Conservation (phyloP, 2,113 vertebrate species). For the Alosa alosa region DNA sequence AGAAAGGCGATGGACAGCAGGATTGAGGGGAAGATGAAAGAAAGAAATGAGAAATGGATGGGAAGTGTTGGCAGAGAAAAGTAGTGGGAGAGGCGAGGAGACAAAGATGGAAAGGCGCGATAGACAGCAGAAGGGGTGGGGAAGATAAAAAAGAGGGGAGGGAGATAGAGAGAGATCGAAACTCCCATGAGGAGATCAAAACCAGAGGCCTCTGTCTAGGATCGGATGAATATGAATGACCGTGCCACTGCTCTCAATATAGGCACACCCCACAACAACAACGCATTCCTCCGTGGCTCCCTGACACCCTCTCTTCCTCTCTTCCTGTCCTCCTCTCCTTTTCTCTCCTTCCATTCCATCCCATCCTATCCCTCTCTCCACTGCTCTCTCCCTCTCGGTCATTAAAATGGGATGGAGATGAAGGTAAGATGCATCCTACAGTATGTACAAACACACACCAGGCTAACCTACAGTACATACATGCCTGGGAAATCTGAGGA, state of each 20-base stretch:
- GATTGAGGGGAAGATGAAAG: not conserved
- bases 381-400: not conserved
- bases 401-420: no score
- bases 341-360: not conserved
- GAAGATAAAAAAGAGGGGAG: not conserved
- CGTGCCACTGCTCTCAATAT: slow-evolving; percentile 59
- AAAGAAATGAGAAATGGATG: no score
- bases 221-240: slow-evolving; percentile 68
- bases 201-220: slow-evolving; percentile 59
- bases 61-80: no score
- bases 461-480: slow-evolving; percentile 26
- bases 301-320: slow-evolving; percentile 16
- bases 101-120: not conserved
- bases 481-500: not conserved
- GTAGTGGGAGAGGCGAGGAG: no score
- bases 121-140: no score
- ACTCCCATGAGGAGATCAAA: no score
- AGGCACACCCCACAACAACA: slow-evolving; percentile 53
- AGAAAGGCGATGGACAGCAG: not conserved
- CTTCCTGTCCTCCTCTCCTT: not conserved
- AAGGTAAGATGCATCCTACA: slow-evolving; percentile 12
- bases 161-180: no score
- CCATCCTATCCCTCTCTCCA: not conserved
- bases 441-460: slow-evolving; percentile 44
- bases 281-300: slow-evolving; percentile 46